Base-by-base conservation (phyloP, 2,113 vertebrate genomes). In the Hemicordylus capensis region DNA sequence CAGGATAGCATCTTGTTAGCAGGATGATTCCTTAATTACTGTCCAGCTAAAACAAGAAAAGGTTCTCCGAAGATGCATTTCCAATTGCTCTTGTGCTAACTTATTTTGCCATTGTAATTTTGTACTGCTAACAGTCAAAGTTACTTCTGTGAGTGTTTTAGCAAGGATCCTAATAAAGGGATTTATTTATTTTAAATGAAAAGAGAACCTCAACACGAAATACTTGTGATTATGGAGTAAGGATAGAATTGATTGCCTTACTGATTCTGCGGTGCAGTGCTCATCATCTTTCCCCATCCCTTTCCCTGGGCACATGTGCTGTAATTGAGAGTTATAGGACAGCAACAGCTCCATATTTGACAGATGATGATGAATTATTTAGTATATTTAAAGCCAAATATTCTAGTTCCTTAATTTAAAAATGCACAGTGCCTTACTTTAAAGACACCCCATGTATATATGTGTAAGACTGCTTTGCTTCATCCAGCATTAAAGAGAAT, bases 21-120 rank as follows among this genome's bases (percentile, higher is more conserved):
- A 76, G 79, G 39, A 1, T 64, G 20, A 48, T 79, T 59, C 34
- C 24, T 37, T 42, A 17, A 20, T 72, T 61, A 85, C 77, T 83
- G 78, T 1, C 0, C 80, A 14, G 0, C 1, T 85, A 76, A 80
- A 80, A n/a, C 24, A 2, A n/a, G 80, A 31, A n/a, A 64, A 89
- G 83, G 77, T 0, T 0, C 86, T 94, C 85, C 64, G n/a, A 24
- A 80, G 80, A 11, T 42, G 82, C 81, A 84, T 85, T 85, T 79
- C 0, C 0, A 42, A 59, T 59, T 44, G 48, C 4, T 86, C 5
- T 42, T 77, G 74, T 91, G 46, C 72, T 92, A 90, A 95, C 89
- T 93, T 94, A 92, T 92, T 93, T 86, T 87, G 73, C 81, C 83
- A 19, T 89, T 92, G n/a, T 84, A 61, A 89, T 91, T 94, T 91